Evolutionary conservation across 2,113 vertebrate species (phyloP), one percentile per base, ranked within the genome.

Genomic region (Phycodurus eques): DNA sequence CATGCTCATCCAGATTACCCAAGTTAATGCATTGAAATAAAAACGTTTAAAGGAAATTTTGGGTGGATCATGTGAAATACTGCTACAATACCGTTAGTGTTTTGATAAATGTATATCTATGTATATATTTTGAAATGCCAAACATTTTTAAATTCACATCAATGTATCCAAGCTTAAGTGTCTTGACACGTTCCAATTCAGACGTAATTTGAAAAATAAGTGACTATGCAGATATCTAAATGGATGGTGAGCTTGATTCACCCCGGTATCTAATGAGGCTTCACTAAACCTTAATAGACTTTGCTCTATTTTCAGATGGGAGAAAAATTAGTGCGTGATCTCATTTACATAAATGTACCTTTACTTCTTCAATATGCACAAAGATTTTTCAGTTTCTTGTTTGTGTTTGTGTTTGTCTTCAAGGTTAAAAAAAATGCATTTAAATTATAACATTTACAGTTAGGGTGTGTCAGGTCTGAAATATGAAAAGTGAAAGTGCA

Each of bases 251-350:
- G 56, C 62, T 19, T 80, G 73, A 86, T 68, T 85, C 79, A 76
- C 14, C 44, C 10, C 44, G 46, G 35, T 60, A 70, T 76, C 35
- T 84, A 88, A 86, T 85, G 80, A 73, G 60, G 79, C 63, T 49
- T 75, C 72, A 72, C 78, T 88, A 78, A 86, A 80, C 68, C 67
- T 39, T 87, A 80, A 86, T 78, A 72, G 73, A 70, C 69, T 67
- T 39, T 15, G 14, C 42, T 75, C 77, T 80, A 74, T 74, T 80
- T 78, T 73, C 35, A 67, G 65, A 31, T 0, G 43, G 20, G n/a
- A 46, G 47, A 76, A 72, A 70, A 47, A 15, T 0, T 31, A 43
- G 31, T 67, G 43, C 77, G 77, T 73, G 22, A 44, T 51, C 56
- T 72, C 43, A 78, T 81, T 72, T 72, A 64, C 71, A 60, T 54